These are phyloP conservation scores for Agapornis roseicollis DNA, from an alignment of 2,113 vertebrate species.

Conservation along the genomic window DNA sequence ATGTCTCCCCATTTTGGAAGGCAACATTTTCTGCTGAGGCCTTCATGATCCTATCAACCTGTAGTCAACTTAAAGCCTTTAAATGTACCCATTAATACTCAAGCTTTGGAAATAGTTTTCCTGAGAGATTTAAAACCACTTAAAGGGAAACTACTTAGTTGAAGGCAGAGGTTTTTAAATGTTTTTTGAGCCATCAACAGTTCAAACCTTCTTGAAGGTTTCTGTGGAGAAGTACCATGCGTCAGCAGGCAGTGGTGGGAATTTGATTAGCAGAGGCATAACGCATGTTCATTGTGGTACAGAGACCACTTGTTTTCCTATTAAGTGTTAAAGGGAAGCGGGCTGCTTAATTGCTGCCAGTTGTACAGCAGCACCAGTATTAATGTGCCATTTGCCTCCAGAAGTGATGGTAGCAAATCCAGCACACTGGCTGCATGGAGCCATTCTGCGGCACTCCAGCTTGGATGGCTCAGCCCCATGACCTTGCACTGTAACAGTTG, in stretches of 20 bases:
- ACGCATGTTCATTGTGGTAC: background rate
- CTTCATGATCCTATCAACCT: background rate
- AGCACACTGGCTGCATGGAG: background rate
- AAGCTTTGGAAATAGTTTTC: slow-evolving; percentile 5
- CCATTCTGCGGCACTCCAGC: background rate
- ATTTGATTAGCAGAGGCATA: background rate
- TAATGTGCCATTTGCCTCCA: background rate
- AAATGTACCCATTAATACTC: slow-evolving; percentile 3
- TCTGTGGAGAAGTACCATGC: background rate
- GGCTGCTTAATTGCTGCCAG: background rate
- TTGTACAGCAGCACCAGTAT: background rate
- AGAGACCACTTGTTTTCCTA: background rate
- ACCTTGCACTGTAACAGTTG: background rate
- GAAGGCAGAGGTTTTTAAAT: background rate
- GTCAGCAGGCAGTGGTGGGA: background rate
- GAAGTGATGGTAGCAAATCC: background rate
- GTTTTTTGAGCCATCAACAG: background rate
- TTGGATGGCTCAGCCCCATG: background rate
- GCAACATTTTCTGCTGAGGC: background rate
- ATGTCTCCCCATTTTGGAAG: background rate
- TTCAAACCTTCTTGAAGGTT: background rate
- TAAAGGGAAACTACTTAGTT: background rate
- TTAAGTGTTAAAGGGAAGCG: background rate
- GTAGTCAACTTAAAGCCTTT: slow-evolving; percentile 18
- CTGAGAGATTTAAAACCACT: slow-evolving; percentile 16